phyloP scores from a whole-genome alignment of 1,140 invertebrate genomes.

The Bathynomus jamesi region DNA sequence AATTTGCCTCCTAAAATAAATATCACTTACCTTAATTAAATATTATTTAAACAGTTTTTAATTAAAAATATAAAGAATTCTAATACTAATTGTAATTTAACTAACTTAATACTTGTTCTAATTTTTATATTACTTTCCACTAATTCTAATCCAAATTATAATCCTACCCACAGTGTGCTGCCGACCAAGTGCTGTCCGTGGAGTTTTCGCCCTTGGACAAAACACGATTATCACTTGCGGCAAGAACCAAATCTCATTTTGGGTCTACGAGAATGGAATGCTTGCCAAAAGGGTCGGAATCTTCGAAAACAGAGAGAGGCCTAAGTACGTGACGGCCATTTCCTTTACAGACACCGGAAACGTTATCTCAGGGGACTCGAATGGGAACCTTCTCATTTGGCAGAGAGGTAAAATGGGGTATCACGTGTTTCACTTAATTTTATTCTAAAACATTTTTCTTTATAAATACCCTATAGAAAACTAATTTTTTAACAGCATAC shows the following conservation, averaged over 20 bases:
- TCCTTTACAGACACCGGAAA: conserved; percentile 76
- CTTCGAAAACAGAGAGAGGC: conserved; percentile 84
- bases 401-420: conserved; percentile 72
- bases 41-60: too few relatives aligned
- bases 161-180: conserved; percentile 75
- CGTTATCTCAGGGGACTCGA: conserved; percentile 63
- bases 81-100: too few relatives aligned
- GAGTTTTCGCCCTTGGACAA: conserved; percentile 86
- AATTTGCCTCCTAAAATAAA: too few relatives aligned
- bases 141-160: too few relatives aligned
- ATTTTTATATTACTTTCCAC: too few relatives aligned
- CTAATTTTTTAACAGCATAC: too few relatives aligned
- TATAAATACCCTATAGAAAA: too few relatives aligned
- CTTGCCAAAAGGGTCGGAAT: conserved; percentile 79
- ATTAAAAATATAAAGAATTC: too few relatives aligned
- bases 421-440: too few relatives aligned
- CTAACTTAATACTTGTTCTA: too few relatives aligned
- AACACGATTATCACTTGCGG: conserved; percentile 83
- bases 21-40: too few relatives aligned
- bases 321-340: conserved; percentile 85
- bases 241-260: conserved; percentile 84
- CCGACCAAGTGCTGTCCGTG: conserved; percentile 79
- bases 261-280: conserved; percentile 73
- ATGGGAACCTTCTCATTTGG: conserved; percentile 83
- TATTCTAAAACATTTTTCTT: too few relatives aligned